Percentiles rank a stretch among this genome's conserved stretches.
These are phyloP conservation scores for Agapornis canus DNA, from an alignment of 2,797 vertebrate genomes.

Conservation along the genomic window DNA sequence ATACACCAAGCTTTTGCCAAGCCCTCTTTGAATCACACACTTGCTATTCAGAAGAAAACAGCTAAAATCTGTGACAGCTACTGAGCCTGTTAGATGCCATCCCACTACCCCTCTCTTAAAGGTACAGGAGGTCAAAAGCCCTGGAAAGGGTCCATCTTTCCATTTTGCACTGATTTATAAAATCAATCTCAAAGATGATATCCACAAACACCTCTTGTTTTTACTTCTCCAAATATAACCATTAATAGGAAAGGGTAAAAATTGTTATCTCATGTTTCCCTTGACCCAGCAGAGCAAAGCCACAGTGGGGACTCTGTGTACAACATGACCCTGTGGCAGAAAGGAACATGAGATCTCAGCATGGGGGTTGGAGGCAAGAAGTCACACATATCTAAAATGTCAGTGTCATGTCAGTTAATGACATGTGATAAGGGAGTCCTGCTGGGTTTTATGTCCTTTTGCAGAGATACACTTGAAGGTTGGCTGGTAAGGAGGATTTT, in stretches of 20 bases:
- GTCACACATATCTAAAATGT: slow-evolving; percentile 40
- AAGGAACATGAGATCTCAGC: slow-evolving; percentile 74
- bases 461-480: neutral
- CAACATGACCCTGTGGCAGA: slow-evolving; percentile 71
- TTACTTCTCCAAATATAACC: slow-evolving; percentile 42
- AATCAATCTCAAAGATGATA: slow-evolving; percentile 20
- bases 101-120: slow-evolving; percentile 22
- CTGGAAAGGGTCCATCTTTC: neutral
- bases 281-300: slow-evolving; percentile 79
- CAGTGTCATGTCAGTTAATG: neutral
- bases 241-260: slow-evolving; percentile 53
- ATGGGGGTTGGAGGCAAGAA: slow-evolving; percentile 65
- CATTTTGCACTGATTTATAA: neutral
- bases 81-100: neutral
- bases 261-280: slow-evolving; percentile 63
- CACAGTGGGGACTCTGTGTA: slow-evolving; percentile 84
- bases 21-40: neutral
- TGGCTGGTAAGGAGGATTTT: neutral
- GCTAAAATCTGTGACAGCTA: slow-evolving; percentile 41
- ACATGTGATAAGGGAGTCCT: slow-evolving; percentile 11
- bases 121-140: neutral
- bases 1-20: slow-evolving; percentile 5
- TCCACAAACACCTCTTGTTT: neutral
- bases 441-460: slow-evolving; percentile 6
- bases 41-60: slow-evolving; percentile 32